These are phyloP conservation scores for Galaxias olidus DNA, from an alignment of 2,797 vertebrate species.

Conservation along the genomic window DNA sequence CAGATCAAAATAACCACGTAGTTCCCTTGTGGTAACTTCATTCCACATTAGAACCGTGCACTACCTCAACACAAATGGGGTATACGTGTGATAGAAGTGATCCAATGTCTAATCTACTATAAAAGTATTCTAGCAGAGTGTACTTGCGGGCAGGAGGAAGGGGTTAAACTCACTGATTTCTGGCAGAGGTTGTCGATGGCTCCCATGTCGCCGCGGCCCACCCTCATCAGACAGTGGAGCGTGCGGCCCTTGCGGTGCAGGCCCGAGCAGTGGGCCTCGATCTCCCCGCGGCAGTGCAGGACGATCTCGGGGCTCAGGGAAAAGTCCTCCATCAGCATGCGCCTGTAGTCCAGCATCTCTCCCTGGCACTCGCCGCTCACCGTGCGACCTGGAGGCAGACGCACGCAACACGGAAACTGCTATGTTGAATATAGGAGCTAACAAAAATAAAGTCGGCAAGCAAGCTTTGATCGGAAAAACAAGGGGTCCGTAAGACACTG, in stretches of 20 bases:
- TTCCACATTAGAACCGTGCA: too few species aligned
- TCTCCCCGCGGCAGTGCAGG: constrained; percentile 92
- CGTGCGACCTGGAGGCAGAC: constrained; percentile 77
- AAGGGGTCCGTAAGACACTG: too few species aligned
- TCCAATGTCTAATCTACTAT: too few species aligned
- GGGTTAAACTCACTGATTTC: constrained; percentile 82
- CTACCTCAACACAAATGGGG: not conserved
- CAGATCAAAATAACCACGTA: too few species aligned
- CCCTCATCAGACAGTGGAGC: constrained; percentile 95
- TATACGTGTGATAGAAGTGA: too few species aligned
- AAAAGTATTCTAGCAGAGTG: too few species aligned
- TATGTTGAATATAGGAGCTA: too few species aligned
- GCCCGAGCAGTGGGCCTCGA: constrained; percentile 92
- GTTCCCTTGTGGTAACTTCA: too few species aligned
- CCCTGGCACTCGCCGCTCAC: constrained; percentile 97
- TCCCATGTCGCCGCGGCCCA: constrained; percentile 84
- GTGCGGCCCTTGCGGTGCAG: constrained; percentile 95
- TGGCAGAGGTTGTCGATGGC: constrained; percentile 86
- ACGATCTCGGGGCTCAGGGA: constrained; percentile 97
- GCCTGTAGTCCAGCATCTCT: constrained; percentile 95
- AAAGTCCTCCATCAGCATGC: constrained; percentile 99
- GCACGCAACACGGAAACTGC: not conserved
- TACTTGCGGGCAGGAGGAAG: not conserved
- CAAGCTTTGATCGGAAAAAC: not conserved
- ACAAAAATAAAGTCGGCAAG: not conserved